Evolutionary conservation across 2,797 vertebrate species (phyloP).

Genomic region (Eospalax fontanierii): DNA sequence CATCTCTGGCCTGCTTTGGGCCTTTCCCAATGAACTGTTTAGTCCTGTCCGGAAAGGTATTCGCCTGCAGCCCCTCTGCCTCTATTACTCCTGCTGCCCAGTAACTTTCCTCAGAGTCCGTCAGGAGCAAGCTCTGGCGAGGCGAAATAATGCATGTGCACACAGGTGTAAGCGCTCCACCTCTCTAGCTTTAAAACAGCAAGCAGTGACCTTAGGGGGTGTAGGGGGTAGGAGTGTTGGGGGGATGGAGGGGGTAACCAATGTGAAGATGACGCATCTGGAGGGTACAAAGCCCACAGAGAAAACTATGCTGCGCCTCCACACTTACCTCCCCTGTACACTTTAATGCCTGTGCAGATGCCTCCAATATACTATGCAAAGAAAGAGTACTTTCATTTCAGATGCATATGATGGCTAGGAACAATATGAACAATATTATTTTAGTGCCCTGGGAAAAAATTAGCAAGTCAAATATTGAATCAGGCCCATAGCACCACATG

Average conservation of each 20-base stretch:
- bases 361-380: slow-evolving; percentile 61
- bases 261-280: rapidly evolving
- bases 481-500: slow-evolving; percentile 92
- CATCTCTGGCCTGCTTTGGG: neutral
- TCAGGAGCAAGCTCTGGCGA: neutral
- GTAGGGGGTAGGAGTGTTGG: no score
- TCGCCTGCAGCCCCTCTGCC: neutral
- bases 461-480: slow-evolving; percentile 96
- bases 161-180: neutral
- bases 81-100: neutral
- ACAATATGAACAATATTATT: slow-evolving; percentile 92
- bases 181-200: slow-evolving; percentile 50
- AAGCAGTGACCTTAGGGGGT: neutral
- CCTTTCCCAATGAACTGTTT: neutral
- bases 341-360: slow-evolving; percentile 57
- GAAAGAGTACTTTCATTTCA: slow-evolving; percentile 85
- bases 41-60: neutral
- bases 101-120: neutral
- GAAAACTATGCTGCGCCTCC: neutral
- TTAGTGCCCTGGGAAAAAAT: slow-evolving; percentile 92
- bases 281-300: neutral
- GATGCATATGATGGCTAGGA: slow-evolving; percentile 86
- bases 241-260: neutral
- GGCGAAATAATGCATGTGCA: neutral
- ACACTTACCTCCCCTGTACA: neutral